These are phyloP conservation scores for Heterotis niloticus DNA, from an alignment of 2,113 vertebrate species.

Conservation along the genomic window DNA sequence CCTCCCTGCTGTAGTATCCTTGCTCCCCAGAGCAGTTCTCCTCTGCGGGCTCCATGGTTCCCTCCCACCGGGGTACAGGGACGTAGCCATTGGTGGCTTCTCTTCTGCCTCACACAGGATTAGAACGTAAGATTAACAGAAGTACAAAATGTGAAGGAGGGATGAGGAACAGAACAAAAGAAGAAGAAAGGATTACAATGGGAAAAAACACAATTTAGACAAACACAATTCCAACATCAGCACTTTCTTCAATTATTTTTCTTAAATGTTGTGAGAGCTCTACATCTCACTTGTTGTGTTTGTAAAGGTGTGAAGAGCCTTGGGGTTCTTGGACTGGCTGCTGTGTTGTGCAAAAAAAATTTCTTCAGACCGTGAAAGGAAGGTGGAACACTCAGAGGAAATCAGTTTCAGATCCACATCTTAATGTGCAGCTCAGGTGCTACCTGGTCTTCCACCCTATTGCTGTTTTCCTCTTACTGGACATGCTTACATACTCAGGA, in stretches of 20 bases:
- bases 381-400: no score
- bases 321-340: no score
- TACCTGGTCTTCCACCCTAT: no score
- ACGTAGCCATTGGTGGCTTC: constrained; percentile 32
- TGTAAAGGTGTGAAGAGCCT: no score
- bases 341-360: background rate
- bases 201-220: background rate
- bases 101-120: constrained; percentile 34
- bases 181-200: background rate
- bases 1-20: constrained; percentile 55
- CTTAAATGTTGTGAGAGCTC: no score
- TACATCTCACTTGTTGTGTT: no score
- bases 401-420: no score
- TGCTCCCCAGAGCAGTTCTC: constrained; percentile 43
- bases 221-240: background rate
- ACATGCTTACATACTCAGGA: background rate
- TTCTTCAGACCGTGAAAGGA: no score
- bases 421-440: no score
- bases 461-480: no score
- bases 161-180: background rate
- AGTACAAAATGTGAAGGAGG: no score
- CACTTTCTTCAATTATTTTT: no score
- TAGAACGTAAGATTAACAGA: background rate
- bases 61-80: constrained; percentile 3
- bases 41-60: constrained; percentile 27